A percentile compares a stretch with the other conserved stretches of the same genome.
These are phyloP conservation scores for Rhinichthys klamathensis DNA, from an alignment of 2,113 vertebrate species.

Conservation along the genomic window DNA sequence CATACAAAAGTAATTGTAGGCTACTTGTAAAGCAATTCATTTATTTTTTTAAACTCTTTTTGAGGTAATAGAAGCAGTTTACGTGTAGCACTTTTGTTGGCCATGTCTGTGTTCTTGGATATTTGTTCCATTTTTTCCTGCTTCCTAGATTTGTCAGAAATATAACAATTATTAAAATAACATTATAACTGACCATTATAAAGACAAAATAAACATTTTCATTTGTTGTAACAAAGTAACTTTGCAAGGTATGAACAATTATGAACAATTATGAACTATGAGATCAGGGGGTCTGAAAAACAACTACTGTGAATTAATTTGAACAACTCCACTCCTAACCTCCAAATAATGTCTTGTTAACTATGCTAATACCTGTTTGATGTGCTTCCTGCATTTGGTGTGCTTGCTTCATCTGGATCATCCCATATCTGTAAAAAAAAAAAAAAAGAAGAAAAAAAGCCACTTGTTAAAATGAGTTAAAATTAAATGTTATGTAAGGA, in stretches of 20 bases:
- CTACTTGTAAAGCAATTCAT: too few relatives aligned
- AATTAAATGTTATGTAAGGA: slow-evolving; percentile 6
- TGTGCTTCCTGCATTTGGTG: not conserved
- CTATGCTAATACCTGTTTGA: not conserved
- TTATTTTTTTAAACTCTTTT: not conserved
- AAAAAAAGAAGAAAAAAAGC: not conserved
- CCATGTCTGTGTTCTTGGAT: too few relatives aligned
- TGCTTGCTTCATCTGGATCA: not conserved
- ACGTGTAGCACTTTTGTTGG: slow-evolving; percentile 2
- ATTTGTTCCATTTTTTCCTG: not conserved
- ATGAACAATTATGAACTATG: too few relatives aligned
- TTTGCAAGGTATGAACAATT: not conserved
- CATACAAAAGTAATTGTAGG: too few relatives aligned
- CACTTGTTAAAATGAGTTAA: not conserved
- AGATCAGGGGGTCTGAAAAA: not conserved
- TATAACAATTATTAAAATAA: not conserved
- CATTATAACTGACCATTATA: not conserved
- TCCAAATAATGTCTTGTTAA: not conserved
- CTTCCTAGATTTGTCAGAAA: slow-evolving; percentile 2
- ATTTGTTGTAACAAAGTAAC: not conserved
- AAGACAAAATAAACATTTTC: not conserved
- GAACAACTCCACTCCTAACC: too few relatives aligned
- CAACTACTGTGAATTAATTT: not conserved
- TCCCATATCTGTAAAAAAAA: not conserved
- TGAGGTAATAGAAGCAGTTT: not conserved